Evolutionary conservation across 2,797 vertebrate genomes (phyloP).

Genomic region (Oryzias dopingdopingensis): DNA sequence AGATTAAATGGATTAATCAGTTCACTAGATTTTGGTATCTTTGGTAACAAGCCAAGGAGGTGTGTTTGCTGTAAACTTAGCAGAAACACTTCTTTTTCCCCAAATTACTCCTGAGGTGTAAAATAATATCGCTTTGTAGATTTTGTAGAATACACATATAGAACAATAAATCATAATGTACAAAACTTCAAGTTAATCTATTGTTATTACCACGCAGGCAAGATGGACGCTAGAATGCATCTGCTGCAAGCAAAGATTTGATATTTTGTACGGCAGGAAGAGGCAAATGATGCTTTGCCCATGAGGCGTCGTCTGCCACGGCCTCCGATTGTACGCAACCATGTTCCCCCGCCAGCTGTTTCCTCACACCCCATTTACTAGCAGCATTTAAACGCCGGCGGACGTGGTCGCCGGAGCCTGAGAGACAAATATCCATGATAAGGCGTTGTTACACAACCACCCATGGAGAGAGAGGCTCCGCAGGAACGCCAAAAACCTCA

Average conservation of each 20-base stretch:
- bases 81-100: no score
- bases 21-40: no score
- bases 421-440: conserved; percentile 40
- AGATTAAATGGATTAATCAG: no score
- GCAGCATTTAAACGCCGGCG: conserved; percentile 56
- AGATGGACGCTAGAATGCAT: conserved; percentile 16
- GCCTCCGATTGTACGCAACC: conserved; percentile 62
- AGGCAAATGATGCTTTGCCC: conserved; percentile 61
- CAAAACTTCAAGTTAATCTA: not conserved
- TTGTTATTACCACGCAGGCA: conserved; percentile 1
- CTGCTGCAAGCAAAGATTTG: conserved; percentile 44
- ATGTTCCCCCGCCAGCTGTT: conserved; percentile 73
- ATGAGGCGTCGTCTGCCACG: conserved; percentile 63
- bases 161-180: no score
- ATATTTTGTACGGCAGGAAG: conserved; percentile 56
- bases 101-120: no score
- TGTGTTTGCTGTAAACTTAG: no score
- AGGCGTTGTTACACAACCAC: conserved; percentile 23
- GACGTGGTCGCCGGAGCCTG: conserved; percentile 53
- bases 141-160: no score
- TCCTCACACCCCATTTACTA: conserved; percentile 72
- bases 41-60: no score
- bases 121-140: no score
- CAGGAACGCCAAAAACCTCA: conserved; percentile 21
- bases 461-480: conserved; percentile 23